Percentiles rank a stretch among this genome's conserved stretches.
These are phyloP conservation scores for Halichoerus grypus DNA, from an alignment of 2,113 vertebrate genomes.

Conservation along the genomic window DNA sequence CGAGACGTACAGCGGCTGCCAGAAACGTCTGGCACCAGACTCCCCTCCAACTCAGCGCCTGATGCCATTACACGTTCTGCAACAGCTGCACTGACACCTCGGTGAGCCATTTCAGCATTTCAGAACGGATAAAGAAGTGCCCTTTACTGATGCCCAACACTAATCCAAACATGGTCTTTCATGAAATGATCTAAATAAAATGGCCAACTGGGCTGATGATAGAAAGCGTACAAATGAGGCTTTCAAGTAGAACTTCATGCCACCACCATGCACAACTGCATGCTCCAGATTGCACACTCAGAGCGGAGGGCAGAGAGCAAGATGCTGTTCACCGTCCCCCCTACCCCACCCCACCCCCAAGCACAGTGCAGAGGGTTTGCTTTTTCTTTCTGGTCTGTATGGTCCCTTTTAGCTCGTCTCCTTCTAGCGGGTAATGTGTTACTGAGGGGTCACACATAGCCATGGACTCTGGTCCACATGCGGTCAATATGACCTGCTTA, in stretches of 20 bases:
- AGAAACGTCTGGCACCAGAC: slow-evolving; percentile 68
- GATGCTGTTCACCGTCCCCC: not conserved
- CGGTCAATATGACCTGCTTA: not conserved
- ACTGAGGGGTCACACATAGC: not conserved
- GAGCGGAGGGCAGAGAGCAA: not conserved
- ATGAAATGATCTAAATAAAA: slow-evolving; percentile 82
- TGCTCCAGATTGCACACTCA: not conserved
- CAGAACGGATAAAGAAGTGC: slow-evolving; percentile 75
- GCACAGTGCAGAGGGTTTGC: not conserved
- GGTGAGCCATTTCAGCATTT: slow-evolving; percentile 79
- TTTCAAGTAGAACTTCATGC: slow-evolving; percentile 9
- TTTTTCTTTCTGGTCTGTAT: not conserved
- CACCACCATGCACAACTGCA: not conserved
- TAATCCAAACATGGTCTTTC: slow-evolving; percentile 83
- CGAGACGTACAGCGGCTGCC: slow-evolving; percentile 56
- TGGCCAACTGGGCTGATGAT: slow-evolving; percentile 62
- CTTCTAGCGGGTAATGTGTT: not conserved
- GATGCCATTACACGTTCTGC: slow-evolving; percentile 77
- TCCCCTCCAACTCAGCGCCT: slow-evolving; percentile 77
- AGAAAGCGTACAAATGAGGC: slow-evolving; percentile 68
- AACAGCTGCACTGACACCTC: slow-evolving; percentile 85
- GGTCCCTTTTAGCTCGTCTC: not conserved
- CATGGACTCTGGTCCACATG: not conserved
- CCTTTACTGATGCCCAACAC: slow-evolving; percentile 79
- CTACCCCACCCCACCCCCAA: no score